Conservation (phyloP, 2,888 invertebrate genomes). For the Lymantria monacha region DNA sequence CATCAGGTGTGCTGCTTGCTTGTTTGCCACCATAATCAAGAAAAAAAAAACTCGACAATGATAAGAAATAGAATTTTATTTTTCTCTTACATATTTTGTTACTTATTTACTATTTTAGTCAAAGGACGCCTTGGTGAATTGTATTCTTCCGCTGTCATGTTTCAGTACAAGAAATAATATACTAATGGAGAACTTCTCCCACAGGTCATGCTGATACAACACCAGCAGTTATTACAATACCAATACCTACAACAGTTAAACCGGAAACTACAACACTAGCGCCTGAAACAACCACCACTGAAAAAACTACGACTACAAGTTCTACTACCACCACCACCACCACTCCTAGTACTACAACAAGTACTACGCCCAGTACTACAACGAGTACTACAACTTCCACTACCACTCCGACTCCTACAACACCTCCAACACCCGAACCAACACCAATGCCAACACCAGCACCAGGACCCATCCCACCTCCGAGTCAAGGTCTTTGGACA, state of each 20-base stretch:
- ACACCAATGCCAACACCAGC: slow-evolving; percentile 47
- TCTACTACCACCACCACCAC: background rate
- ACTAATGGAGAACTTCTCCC: background rate
- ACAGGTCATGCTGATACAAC: background rate
- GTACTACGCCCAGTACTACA: background rate
- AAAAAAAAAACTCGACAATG: too few relatives aligned
- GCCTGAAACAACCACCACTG: background rate
- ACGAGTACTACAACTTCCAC: background rate
- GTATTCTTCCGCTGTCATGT: too few relatives aligned
- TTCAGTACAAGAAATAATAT: background rate
- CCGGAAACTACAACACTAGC: background rate
- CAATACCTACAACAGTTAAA: background rate
- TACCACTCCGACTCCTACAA: background rate
- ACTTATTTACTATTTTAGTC: too few relatives aligned
- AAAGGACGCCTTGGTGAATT: too few relatives aligned
- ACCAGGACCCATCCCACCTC: slow-evolving; percentile 48
- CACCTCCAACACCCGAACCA: slow-evolving; percentile 27
- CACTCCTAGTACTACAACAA: background rate
- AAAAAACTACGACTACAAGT: background rate
- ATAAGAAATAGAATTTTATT: too few relatives aligned
- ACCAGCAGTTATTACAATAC: background rate
- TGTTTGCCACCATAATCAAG: too few relatives aligned
- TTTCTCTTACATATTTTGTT: too few relatives aligned
- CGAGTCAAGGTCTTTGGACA: slow-evolving; percentile 58
- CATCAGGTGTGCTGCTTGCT: too few relatives aligned